Base-by-base conservation (phyloP, 2,888 invertebrate genomes). In the Thereva unica region DNA sequence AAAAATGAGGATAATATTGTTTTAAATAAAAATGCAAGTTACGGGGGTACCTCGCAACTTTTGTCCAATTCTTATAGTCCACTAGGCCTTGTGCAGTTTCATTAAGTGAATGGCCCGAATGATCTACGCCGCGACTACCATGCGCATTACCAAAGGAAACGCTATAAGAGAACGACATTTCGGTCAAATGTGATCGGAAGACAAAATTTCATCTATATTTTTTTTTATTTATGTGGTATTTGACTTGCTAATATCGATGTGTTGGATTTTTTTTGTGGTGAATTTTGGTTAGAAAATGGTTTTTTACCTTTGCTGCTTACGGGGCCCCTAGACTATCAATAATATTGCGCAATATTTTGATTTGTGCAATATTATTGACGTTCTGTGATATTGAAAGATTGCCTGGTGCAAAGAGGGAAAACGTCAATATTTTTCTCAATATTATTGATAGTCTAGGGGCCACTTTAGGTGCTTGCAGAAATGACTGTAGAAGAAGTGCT, bases 11-110 rank as follows among this genome's bases (percentile, higher is more conserved):
- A 66, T 37, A 59, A 35, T 49, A 35, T n/a, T 10, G 12, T 9
- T 12, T 47, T 7, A 37, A 9, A 34, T 10, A 45, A 65, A 54
- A 50, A 67, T 59, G 9, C 37, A 54, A 54, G 61, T 54, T 52
- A 55, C 64, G 70, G 71, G 78, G 77, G 80, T 83, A 82, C 82
- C 82, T 82, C 80, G 82, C 76, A 78, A 80, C 78, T 75, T 80
- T 83, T 76, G 84, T 82, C 85, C 85, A 85, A 76, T 84, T 82
- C 75, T 83, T 84, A 81, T 85, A 85, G 78, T 85, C 83, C 78
- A 85, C 80, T 73, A 84, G 79, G 77, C 85, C 85, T 74, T 82
- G 83, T 75, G 82, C 80, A 67, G 84, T 84, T 74, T 82, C 80
- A 76, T 83, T 83, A 74, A 84, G 78, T 75, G 85, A 84, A 76